Evolutionary conservation across 2,888 invertebrate species (phyloP).

Genomic region (Stenchaetothrips biformis): DNA sequence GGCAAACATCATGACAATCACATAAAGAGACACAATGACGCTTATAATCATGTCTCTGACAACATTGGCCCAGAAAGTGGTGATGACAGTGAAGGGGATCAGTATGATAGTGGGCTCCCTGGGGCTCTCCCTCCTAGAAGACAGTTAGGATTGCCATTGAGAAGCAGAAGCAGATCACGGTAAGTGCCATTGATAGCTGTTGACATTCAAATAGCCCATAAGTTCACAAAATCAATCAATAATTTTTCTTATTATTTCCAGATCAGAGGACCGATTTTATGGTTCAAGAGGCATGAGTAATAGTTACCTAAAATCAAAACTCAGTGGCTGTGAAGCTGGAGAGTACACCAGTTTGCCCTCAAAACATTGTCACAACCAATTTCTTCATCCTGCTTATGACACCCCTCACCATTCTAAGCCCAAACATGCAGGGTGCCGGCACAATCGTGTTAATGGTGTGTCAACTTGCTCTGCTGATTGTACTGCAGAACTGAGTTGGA

Average conservation of each 20-base stretch:
- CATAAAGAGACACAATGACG: not conserved
- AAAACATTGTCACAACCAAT: not conserved
- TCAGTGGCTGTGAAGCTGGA: conserved; percentile 10
- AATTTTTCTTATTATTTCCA: not conserved
- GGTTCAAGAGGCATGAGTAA: not conserved
- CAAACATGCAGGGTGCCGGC: not conserved
- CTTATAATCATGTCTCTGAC: not conserved
- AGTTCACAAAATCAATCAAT: too few relatives aligned
- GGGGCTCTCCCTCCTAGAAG: not conserved
- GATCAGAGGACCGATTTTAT: not conserved
- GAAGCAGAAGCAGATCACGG: not conserved
- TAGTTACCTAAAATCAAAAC: not conserved
- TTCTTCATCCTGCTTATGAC: not conserved
- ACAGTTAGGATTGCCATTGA: not conserved
- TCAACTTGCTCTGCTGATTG: conserved; percentile 7
- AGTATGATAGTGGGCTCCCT: not conserved
- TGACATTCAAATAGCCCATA: not conserved
- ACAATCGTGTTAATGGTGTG: not conserved
- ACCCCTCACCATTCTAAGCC: not conserved
- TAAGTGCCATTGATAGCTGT: not conserved
- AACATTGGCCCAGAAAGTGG: not conserved
- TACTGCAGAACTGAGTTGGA: not conserved
- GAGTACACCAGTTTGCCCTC: not conserved
- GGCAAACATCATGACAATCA: not conserved
- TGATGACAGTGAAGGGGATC: conserved; percentile 2